Evolutionary conservation across 2,113 vertebrate species (phyloP).

Genomic region (Suricata suricatta): DNA sequence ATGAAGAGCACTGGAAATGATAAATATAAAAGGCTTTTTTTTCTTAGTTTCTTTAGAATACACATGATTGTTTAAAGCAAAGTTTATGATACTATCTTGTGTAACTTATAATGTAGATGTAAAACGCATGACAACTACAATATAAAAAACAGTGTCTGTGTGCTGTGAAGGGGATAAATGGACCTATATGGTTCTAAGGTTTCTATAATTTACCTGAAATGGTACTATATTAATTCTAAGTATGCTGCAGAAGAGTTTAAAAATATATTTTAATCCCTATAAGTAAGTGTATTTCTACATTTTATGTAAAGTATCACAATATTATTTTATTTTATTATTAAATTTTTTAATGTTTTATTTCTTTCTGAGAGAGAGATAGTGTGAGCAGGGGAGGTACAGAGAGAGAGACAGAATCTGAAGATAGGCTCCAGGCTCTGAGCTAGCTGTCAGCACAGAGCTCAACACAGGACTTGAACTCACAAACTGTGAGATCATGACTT

Average conservation of each 20-base stretch:
- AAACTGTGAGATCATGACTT: neutral
- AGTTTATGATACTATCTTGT: neutral
- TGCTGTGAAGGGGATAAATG: neutral
- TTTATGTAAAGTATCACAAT: neutral
- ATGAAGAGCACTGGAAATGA: neutral
- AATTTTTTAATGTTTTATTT: neutral
- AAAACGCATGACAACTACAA: neutral
- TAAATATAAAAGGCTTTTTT: neutral
- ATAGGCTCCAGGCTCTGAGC: neutral
- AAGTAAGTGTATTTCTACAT: neutral
- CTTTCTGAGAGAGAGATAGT: neutral
- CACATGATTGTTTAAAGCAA: neutral
- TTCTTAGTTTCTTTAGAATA: constrained; percentile 28
- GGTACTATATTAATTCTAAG: constrained; percentile 37
- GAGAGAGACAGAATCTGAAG: neutral
- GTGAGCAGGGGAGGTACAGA: neutral
- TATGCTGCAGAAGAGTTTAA: neutral
- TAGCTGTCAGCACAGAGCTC: neutral
- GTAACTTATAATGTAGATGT: neutral
- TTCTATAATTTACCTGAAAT: constrained; percentile 43
- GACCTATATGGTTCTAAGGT: neutral
- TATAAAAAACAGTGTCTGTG: neutral
- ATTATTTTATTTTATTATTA: neutral
- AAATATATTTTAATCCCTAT: constrained; percentile 2
- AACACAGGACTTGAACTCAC: neutral